These are phyloP conservation scores for Eulemur coronatus DNA, from an alignment of 2,797 vertebrate species.

Conservation along the genomic window DNA sequence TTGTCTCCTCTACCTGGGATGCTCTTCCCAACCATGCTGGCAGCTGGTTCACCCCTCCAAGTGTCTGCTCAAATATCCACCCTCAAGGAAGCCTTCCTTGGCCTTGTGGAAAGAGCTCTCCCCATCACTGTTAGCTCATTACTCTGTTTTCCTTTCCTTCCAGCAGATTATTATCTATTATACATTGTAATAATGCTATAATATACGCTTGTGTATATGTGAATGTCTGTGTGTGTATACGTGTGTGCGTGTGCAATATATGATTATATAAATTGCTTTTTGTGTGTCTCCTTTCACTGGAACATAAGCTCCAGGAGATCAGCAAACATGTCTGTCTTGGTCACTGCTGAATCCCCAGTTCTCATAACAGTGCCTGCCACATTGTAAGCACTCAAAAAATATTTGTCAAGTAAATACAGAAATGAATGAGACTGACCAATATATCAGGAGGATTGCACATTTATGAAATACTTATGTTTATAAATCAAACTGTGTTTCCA, in stretches of 20 bases:
- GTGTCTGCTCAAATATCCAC: not conserved
- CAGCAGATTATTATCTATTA: not conserved
- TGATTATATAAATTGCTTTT: not conserved
- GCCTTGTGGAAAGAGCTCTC: not conserved
- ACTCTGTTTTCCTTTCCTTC: not conserved
- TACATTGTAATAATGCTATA: not conserved
- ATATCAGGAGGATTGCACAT: not conserved
- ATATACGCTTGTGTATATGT: not conserved
- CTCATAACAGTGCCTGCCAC: not conserved
- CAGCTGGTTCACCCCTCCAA: not conserved
- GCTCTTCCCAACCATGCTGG: not conserved
- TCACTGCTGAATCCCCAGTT: not conserved
- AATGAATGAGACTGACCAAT: not conserved
- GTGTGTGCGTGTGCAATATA: too few relatives aligned
- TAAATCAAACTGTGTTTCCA: fast-evolving
- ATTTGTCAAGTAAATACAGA: not conserved
- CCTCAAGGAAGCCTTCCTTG: not conserved
- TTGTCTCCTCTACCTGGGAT: not conserved
- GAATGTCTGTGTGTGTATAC: not conserved
- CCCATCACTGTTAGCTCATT: too few relatives aligned
- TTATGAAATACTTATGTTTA: not conserved
- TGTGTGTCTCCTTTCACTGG: not conserved
- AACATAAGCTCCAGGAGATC: not conserved
- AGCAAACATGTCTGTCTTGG: not conserved
- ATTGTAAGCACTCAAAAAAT: not conserved